phyloP scores from a whole-genome alignment of 2,113 vertebrate species.

The Gymnogyps californianus region DNA sequence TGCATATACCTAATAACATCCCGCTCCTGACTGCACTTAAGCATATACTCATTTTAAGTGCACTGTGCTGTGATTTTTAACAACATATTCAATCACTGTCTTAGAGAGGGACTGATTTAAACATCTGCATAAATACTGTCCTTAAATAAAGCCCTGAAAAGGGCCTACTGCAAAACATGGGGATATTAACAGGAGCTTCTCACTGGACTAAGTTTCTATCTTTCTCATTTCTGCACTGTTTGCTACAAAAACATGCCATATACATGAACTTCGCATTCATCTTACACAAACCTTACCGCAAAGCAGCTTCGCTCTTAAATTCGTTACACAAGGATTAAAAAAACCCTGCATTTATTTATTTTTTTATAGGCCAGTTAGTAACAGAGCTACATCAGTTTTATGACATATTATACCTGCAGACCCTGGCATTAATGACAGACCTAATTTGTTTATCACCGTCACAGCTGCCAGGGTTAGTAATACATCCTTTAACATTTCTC shows the following conservation, averaged over 20 bases:
- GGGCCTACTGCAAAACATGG: neutral
- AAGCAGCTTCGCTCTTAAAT: neutral
- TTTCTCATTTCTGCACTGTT: neutral
- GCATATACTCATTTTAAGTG: neutral
- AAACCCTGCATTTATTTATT: neutral
- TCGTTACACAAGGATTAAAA: neutral
- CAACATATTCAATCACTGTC: neutral
- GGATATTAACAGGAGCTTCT: neutral
- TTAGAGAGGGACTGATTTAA: neutral
- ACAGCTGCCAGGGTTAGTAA: constrained; percentile 24
- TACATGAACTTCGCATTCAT: neutral
- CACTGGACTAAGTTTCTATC: neutral
- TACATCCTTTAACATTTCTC: neutral
- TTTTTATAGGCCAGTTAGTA: neutral
- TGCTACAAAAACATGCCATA: neutral
- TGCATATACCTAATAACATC: neutral
- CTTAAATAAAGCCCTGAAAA: neutral
- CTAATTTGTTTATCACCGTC: constrained; percentile 38
- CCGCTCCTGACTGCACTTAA: neutral
- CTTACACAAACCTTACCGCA: neutral
- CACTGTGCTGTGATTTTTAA: neutral
- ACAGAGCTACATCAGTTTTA: neutral
- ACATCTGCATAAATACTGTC: neutral
- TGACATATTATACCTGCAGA: neutral
- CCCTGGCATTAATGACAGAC: constrained; percentile 17